These are phyloP conservation scores for Agapetus fuscipes DNA, from an alignment of 2,888 invertebrate genomes.

Conservation along the genomic window DNA sequence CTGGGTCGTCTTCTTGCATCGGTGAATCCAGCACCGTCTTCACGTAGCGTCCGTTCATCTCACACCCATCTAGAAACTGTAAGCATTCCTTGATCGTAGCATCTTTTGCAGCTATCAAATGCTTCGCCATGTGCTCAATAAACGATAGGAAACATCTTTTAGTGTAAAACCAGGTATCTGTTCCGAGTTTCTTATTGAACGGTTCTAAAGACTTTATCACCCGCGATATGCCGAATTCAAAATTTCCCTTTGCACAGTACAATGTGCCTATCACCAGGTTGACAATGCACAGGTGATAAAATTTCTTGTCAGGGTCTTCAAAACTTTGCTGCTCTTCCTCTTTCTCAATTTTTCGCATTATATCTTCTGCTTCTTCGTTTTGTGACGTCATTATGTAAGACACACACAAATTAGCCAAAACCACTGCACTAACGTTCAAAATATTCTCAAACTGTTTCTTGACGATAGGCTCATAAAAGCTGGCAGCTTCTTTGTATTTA, in stretches of 20 bases:
- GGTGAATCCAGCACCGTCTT: constrained; percentile 76
- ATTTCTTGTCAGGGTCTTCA: constrained; percentile 88
- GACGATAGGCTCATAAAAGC: constrained; percentile 96
- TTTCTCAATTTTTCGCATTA: constrained; percentile 97
- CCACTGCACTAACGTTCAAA: constrained; percentile 92
- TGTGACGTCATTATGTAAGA: constrained; percentile 99
- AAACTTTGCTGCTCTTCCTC: constrained; percentile 91
- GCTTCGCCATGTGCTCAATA: constrained; percentile 82
- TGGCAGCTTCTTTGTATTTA: constrained; percentile 95
- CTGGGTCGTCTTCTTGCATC: constrained; percentile 58
- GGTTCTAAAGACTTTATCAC: constrained; percentile 96
- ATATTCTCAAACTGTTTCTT: constrained; percentile 92
- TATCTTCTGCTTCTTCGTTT: constrained; percentile 96
- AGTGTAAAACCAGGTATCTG: constrained; percentile 98
- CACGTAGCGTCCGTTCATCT: constrained; percentile 74
- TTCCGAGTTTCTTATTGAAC: constrained; percentile 87
- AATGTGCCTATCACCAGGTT: constrained; percentile 97
- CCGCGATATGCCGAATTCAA: constrained; percentile 95
- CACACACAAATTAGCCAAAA: constrained; percentile 95
- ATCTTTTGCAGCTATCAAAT: constrained; percentile 81
- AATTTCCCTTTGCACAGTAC: constrained; percentile 98
- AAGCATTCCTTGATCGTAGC: constrained; percentile 80
- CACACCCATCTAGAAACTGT: constrained; percentile 83
- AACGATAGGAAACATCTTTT: constrained; percentile 93
- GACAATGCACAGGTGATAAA: constrained; percentile 94